Evolutionary conservation across 2,113 vertebrate genomes (phyloP).

Genomic region (Harpagus bidentatus): DNA sequence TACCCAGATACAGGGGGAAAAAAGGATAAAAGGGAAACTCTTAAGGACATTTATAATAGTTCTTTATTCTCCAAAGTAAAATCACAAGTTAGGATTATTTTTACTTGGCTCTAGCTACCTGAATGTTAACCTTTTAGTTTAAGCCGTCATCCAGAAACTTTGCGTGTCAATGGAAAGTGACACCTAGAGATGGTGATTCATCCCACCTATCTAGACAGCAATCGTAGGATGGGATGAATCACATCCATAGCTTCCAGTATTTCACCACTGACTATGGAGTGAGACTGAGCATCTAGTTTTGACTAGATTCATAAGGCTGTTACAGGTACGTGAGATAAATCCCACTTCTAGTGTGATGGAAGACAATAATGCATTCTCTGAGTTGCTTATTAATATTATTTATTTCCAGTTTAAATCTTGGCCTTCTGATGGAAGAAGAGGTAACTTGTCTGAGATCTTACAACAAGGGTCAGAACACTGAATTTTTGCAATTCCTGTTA

Average conservation of each 20-base stretch:
- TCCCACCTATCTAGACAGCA: not conserved
- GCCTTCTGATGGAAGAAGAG: not conserved
- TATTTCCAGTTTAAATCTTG: not conserved
- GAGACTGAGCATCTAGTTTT: not conserved
- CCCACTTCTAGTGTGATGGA: not conserved
- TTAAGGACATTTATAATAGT: not conserved
- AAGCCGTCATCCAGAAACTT: not conserved
- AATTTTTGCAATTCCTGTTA: not conserved
- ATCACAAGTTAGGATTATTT: slow-evolving; percentile 7
- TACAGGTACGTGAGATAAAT: fast-evolving
- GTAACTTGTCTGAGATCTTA: not conserved
- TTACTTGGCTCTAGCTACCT: not conserved
- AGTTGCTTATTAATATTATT: not conserved
- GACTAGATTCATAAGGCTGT: not conserved
- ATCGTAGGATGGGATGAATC: not conserved
- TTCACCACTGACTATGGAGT: not conserved
- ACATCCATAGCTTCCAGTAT: not conserved
- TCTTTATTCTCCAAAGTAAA: not conserved
- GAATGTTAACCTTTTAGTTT: not conserved
- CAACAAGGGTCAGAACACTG: not conserved
- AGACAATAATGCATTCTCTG: not conserved
- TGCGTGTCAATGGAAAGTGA: not conserved
- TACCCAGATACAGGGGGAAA: not conserved
- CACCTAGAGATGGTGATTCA: slow-evolving; percentile 3
- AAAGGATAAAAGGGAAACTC: not conserved